These are phyloP conservation scores for Panorpa germanica DNA, from an alignment of 2,888 invertebrate genomes.

Conservation along the genomic window DNA sequence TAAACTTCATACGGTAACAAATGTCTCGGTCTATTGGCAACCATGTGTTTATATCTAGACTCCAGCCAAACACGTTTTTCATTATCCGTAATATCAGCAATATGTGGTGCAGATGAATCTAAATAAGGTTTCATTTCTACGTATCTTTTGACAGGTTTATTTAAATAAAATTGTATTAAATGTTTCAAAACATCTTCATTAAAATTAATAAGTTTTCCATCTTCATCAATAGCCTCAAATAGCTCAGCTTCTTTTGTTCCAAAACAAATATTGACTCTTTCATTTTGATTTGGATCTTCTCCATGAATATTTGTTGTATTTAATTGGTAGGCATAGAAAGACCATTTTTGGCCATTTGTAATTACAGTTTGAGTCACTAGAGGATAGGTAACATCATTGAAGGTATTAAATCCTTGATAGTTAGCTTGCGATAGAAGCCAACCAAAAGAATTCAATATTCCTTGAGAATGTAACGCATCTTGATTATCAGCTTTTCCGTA, in stretches of 20 bases:
- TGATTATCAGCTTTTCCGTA: conserved; percentile 33
- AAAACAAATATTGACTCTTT: conserved; percentile 63
- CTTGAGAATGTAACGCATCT: conserved; percentile 53
- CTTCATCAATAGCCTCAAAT: conserved; percentile 50
- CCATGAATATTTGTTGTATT: conserved; percentile 61
- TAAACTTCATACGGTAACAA: conserved; percentile 47
- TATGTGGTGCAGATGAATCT: conserved; percentile 29
- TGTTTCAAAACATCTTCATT: conserved; percentile 60
- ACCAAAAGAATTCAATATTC: conserved; percentile 58
- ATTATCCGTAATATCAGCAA: conserved; percentile 49
- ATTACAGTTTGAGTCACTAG: conserved; percentile 72
- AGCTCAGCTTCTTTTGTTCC: conserved; percentile 50
- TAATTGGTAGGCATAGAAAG: conserved; percentile 78
- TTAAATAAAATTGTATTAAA: conserved; percentile 55
- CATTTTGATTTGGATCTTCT: conserved; percentile 41
- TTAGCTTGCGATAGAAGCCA: conserved; percentile 66
- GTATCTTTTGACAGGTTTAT: conserved; percentile 39
- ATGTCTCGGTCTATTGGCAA: conserved; percentile 45
- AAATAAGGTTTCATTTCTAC: conserved; percentile 57
- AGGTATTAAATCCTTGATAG: conserved; percentile 78
- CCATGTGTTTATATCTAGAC: conserved; percentile 42
- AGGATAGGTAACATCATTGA: conserved; percentile 81
- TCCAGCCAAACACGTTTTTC: conserved; percentile 54
- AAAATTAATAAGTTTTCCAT: conserved; percentile 50
- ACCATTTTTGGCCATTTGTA: conserved; percentile 75